These are phyloP conservation scores for Dryococelus australis DNA, from an alignment of 2,888 invertebrate genomes.

Conservation along the genomic window DNA sequence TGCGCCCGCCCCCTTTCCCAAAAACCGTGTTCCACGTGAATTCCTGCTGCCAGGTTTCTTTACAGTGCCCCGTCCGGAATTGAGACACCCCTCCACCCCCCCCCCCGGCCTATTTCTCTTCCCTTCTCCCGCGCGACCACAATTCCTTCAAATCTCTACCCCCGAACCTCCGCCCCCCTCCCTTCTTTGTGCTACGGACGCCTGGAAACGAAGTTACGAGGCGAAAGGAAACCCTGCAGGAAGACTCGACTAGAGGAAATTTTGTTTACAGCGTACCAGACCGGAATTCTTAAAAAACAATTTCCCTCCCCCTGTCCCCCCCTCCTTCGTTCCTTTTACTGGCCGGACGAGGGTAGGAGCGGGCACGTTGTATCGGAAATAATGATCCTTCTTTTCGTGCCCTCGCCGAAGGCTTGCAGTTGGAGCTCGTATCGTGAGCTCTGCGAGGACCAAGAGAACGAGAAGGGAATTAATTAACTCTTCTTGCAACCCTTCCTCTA, in stretches of 20 bases:
- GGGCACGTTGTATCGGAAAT: neutral
- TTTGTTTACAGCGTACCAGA: conserved; percentile 10
- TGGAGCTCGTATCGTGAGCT: neutral
- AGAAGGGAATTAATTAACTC: neutral
- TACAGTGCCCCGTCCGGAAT: neutral
- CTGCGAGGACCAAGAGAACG: neutral
- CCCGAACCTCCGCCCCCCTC: neutral
- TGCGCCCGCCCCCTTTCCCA: neutral
- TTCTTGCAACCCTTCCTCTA: neutral
- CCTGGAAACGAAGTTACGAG: conserved; percentile 8
- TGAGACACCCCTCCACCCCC: neutral
- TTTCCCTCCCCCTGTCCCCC: neutral
- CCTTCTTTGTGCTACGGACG: neutral
- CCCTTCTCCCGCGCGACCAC: too few species aligned
- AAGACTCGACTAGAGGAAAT: neutral
- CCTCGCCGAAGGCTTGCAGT: neutral
- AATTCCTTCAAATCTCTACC: neutral
- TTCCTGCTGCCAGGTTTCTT: neutral
- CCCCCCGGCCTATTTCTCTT: too few species aligned
- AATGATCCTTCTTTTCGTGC: neutral
- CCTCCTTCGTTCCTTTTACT: too few species aligned
- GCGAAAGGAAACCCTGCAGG: conserved; percentile 11
- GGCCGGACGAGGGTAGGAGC: neutral
- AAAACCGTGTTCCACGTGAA: neutral
- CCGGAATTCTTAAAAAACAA: neutral